phyloP scores from a whole-genome alignment of 2,113 vertebrate species.

The Heteronetta atricapilla region DNA sequence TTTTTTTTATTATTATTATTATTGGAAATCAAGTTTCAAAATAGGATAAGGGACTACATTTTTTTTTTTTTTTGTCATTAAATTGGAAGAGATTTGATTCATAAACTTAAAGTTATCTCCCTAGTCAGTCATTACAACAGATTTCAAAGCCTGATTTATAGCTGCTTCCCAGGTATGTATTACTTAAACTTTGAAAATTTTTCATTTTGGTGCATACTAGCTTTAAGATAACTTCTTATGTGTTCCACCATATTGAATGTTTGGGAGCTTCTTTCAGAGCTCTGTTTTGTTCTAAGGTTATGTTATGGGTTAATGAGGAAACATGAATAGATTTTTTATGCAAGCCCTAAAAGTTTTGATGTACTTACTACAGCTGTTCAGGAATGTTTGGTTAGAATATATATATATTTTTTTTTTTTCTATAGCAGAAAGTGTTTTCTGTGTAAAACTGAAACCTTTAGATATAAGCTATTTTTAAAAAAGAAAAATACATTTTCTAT shows the following conservation, averaged over 20 bases:
- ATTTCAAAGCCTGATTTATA: not conserved
- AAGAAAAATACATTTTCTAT: not conserved
- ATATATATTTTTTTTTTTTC: too few relatives aligned
- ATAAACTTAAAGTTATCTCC: not conserved
- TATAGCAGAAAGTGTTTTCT: not conserved
- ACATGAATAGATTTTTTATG: not conserved
- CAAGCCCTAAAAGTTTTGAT: not conserved
- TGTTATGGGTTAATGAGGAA: not conserved
- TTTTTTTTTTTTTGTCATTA: not conserved
- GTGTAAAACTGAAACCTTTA: not conserved
- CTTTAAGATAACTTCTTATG: not conserved
- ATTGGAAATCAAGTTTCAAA: not conserved
- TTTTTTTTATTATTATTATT: not conserved
- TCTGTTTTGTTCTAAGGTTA: not conserved
- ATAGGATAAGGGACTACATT: not conserved
- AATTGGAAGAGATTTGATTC: not conserved
- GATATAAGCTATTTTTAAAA: not conserved
- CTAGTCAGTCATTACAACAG: not conserved
- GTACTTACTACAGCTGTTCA: not conserved
- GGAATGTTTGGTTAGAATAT: not conserved
- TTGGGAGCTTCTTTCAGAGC: not conserved
- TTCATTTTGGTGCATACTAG: not conserved
- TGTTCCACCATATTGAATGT: not conserved
- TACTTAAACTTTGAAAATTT: not conserved
- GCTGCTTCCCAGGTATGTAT: not conserved